Evolutionary conservation across 1,140 invertebrate genomes (phyloP), one percentile per base, ranked within the genome.

Genomic region (Leptinotarsa lineolata): DNA sequence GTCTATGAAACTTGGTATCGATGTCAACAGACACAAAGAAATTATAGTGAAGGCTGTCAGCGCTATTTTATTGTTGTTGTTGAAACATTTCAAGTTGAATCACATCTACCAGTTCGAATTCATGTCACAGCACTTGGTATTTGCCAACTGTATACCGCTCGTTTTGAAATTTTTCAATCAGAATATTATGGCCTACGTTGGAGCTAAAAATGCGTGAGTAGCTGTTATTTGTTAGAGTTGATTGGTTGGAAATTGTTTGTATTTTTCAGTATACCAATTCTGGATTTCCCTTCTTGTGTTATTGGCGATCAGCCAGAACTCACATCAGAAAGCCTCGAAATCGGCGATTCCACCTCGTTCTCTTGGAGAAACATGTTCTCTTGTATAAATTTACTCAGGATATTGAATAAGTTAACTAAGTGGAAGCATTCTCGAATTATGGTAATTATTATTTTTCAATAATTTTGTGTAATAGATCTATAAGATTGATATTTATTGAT

Each of bases 101-200:
- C 98, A 99, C 85, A 89, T 99, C 15, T 99, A 99, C 85, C 96
- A 99, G 86, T 99, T 99, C 88, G 98, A 99, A 86, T 99, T 98
- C 83, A 97, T 99, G 91, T 97, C 96, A 3, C 97, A 99, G 85
- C 97, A 99, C 87, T 88, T 99, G 68, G 97, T 99, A 15, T 99
- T 99, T 89, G 97, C 98, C 71, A 99, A 99, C 85, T 99, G 98
- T 84, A 98, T 99, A 84, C 98, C 98, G 6, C 86, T 99, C 21
- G 95, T 99, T 22, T 87, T 99, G 15, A 99, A 99, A 84, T 99
- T 99, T 88, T 96, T 99, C 82, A 99, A 99, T 87, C 98, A 99
- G 85, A 98, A 99, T 82, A 98, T 99, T 74, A 90, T 95, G 79
- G 92, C 94, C 54, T 99, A 99, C 86, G 94, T 99, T 72, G 93